Evolutionary conservation across 2,113 vertebrate species (phyloP).

Genomic region (Pipa parva): DNA sequence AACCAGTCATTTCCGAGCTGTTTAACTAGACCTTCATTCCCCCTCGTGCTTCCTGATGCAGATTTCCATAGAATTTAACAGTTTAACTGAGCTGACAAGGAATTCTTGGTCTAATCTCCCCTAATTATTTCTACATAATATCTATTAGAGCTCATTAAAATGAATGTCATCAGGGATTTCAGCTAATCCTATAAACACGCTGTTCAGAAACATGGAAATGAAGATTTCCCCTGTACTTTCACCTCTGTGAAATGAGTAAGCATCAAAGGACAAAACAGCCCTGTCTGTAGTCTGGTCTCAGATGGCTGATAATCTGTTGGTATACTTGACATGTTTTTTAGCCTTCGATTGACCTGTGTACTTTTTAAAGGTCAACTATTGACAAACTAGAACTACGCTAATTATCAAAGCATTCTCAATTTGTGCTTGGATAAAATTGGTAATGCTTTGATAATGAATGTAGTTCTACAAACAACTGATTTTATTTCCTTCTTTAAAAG

Average conservation of each 20-base stretch:
- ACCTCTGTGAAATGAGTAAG: neutral
- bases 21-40: neutral
- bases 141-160: constrained; percentile 8
- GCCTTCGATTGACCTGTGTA: too few species aligned
- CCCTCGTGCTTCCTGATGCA: neutral
- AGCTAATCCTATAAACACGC: neutral
- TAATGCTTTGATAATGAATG: too few species aligned
- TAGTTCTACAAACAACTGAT: too few species aligned
- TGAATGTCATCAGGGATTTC: neutral
- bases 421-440: too few species aligned
- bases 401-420: too few species aligned
- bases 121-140: neutral
- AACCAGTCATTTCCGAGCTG: neutral
- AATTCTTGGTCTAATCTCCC: neutral
- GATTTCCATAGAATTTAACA: neutral
- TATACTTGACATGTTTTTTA: too few species aligned
- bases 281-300: neutral
- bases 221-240: neutral
- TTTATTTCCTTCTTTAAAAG: too few species aligned
- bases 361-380: too few species aligned
- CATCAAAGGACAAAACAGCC: neutral
- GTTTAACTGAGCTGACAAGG: neutral
- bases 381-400: too few species aligned
- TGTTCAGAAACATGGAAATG: neutral
- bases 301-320: too few species aligned